Evolutionary conservation across 2,888 invertebrate species (phyloP).

Genomic region (Petrophora chlorosata): DNA sequence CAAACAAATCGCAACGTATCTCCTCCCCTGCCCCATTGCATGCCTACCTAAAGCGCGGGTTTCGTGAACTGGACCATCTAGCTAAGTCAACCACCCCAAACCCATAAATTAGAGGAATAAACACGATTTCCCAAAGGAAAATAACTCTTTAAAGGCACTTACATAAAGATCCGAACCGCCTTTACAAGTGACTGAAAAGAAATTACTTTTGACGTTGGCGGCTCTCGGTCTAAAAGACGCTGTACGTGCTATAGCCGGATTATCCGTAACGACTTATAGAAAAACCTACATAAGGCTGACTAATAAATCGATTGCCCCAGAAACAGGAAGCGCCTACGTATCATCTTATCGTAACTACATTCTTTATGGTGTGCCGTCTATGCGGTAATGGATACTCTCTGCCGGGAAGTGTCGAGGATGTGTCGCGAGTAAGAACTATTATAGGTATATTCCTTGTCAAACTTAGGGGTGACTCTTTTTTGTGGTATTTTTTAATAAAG

Average conservation of each 20-base stretch:
- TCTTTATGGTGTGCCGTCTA: conserved; percentile 23
- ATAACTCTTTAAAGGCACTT: conserved; percentile 2
- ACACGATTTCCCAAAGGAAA: neutral
- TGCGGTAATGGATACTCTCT: conserved; percentile 10
- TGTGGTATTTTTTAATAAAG: too few relatives aligned
- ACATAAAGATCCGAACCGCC: conserved; percentile 4
- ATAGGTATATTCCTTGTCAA: conserved; percentile 3
- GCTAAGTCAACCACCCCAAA: neutral
- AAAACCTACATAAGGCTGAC: conserved; percentile 34
- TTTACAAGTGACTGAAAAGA: conserved; percentile 12
- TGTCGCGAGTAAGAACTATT: conserved; percentile 1
- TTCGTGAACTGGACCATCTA: neutral
- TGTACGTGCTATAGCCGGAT: conserved; percentile 25
- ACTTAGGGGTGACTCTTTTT: conserved; percentile 2
- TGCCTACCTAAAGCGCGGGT: neutral
- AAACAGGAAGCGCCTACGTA: conserved; percentile 38
- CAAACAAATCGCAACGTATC: neutral
- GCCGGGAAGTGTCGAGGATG: conserved; percentile 1
- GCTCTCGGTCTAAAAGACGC: conserved; percentile 13
- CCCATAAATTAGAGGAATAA: conserved; percentile 2
- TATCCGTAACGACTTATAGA: conserved; percentile 39
- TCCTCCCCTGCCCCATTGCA: neutral
- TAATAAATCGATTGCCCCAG: conserved; percentile 42
- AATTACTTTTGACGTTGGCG: conserved; percentile 10
- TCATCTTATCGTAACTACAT: conserved; percentile 36